Evolutionary conservation across 2,797 vertebrate genomes (phyloP).

Genomic region (Poeciliopsis paucimaculata): DNA sequence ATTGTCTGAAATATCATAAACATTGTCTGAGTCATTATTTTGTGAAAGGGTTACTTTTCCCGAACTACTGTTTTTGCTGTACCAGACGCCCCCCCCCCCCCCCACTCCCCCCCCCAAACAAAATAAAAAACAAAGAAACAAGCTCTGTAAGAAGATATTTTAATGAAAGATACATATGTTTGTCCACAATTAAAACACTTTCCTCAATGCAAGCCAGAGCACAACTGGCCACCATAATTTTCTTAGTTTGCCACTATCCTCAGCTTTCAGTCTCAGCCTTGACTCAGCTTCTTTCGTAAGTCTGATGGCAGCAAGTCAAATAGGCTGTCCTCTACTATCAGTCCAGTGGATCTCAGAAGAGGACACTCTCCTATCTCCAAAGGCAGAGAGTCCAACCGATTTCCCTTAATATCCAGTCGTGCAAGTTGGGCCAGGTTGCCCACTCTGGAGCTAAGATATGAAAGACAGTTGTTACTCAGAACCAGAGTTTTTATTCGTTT

Average conservation of each 20-base stretch:
- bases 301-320: slow-evolving; percentile 82
- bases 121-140: not conserved
- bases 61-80: too few species aligned
- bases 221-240: not conserved
- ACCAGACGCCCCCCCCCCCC: not conserved
- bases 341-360: slow-evolving; percentile 74
- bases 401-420: slow-evolving; percentile 87
- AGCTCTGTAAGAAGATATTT: slow-evolving; percentile 3
- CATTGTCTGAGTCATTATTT: too few species aligned
- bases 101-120: not conserved
- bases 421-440: slow-evolving; percentile 79
- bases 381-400: slow-evolving; percentile 85
- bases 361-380: slow-evolving; percentile 81
- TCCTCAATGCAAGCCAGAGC: not conserved
- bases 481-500: slow-evolving; percentile 83
- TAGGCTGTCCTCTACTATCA: slow-evolving; percentile 83
- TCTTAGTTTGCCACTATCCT: slow-evolving; percentile 2
- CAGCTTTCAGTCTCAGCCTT: slow-evolving; percentile 58
- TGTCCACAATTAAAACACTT: not conserved
- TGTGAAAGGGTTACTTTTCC: too few species aligned
- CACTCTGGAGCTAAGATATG: slow-evolving; percentile 79
- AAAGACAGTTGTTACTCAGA: slow-evolving; percentile 84
- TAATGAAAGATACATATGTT: not conserved
- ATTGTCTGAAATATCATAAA: too few species aligned
- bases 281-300: slow-evolving; percentile 77